Base-by-base conservation (phyloP, 2,888 invertebrate genomes). In the Zygaena filipendulae region DNA sequence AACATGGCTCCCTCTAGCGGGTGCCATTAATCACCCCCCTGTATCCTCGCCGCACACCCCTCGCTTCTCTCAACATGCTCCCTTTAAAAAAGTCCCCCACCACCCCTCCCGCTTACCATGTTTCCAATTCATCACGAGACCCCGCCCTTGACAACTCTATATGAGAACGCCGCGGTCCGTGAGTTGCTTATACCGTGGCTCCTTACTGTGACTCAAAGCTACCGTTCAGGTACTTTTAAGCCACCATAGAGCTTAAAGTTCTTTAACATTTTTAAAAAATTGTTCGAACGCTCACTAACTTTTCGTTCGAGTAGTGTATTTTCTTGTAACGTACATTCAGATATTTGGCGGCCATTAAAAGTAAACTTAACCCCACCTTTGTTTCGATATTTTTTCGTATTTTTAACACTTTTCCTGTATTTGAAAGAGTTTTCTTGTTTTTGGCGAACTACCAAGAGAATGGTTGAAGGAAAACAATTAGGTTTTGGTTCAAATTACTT, bases 71-170 rank as follows among this genome's bases (percentile, higher is more conserved):
- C 57, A 56, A 47, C 52, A 44, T 43, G 47, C 52, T 49, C 55
- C 64, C 68, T 70, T 61, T 52, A 60, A 59, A 69, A 71, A 71
- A 62, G 59, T 45, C 55, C 64, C 70, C 67, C 67, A 59, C 53
- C 59, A 39, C 56, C 59, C 47, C 64, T 54, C 62, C 70, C 60
- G 61, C 63, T 61, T 54, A 62, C 64, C 71, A 70, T 68, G 74
- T 71, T 70, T 59, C 68, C 74, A 75, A 81, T 81, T 72, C 81
- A 81, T 81, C 79, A 77, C 75, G 59, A 71, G 59, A 79, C 81
- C 62, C 82, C 82, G 81, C 82, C 82, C 79, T 75, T 82, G 81
- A 83, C 81, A 82, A 80, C 82, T 83, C 82, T 82, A 83, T 83
- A 82, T 64, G 79, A 64, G 64, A 59, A 59, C 47, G 52, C 53